These are phyloP conservation scores for Tricholaema leucomelas DNA, from an alignment of 2,113 vertebrate species.

Conservation along the genomic window DNA sequence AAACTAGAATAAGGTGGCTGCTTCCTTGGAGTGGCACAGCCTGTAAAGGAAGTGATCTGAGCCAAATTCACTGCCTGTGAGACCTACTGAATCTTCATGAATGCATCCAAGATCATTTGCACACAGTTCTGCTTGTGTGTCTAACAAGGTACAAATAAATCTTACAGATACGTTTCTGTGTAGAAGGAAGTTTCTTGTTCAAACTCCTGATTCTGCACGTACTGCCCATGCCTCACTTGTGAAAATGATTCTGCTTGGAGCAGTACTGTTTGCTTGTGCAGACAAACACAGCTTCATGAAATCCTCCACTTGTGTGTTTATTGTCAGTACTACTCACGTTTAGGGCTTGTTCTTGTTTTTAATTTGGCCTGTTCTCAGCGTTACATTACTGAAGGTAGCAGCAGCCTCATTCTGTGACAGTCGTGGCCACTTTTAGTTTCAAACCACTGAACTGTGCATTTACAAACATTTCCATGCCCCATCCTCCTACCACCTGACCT, in stretches of 20 bases:
- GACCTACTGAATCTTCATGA: not conserved
- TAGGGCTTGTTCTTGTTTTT: not conserved
- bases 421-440: not conserved
- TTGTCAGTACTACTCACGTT: not conserved
- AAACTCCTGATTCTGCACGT: not conserved
- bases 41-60: not conserved
- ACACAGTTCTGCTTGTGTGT: not conserved
- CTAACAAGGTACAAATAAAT: not conserved
- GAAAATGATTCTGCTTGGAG: not conserved
- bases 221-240: not conserved
- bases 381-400: not conserved
- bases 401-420: not conserved
- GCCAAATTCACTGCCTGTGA: not conserved
- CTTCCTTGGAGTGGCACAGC: not conserved
- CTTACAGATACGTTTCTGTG: not conserved
- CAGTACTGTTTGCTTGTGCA: constrained; percentile 8
- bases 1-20: not conserved
- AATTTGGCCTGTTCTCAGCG: not conserved
- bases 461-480: not conserved
- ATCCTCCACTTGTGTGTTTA: not conserved
- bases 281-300: not conserved
- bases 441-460: not conserved
- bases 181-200: not conserved
- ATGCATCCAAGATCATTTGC: not conserved
- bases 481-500: rapidly evolving